Conservation (phyloP, 2,888 invertebrate species). For the Hirtodrosophila trivittata region DNA sequence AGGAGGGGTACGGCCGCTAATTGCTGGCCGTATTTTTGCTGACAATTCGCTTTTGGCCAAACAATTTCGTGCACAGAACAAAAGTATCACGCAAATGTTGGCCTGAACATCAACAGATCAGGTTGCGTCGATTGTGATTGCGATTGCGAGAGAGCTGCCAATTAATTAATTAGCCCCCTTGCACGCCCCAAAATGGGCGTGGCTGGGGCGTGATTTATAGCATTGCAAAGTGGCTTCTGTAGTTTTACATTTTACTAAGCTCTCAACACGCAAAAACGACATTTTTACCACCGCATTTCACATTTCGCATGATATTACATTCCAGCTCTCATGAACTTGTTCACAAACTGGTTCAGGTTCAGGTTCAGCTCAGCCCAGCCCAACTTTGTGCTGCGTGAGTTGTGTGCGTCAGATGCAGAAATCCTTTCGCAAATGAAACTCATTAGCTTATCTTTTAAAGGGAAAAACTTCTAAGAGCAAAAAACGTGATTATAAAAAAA, state of each 20-base stretch:
- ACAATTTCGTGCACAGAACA: conserved; percentile 37
- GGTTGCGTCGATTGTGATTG: conserved; percentile 21
- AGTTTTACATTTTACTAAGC: conserved; percentile 11
- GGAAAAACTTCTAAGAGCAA: too few species aligned
- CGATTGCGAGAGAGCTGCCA: conserved; percentile 45
- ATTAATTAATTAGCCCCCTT: conserved; percentile 65
- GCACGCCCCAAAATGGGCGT: conserved; percentile 22
- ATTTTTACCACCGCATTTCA: conserved; percentile 51
- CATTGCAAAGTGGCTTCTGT: conserved; percentile 10
- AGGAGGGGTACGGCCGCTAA: conserved; percentile 45
- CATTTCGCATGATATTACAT: conserved; percentile 38
- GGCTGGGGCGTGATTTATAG: conserved; percentile 56
- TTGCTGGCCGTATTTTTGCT: conserved; percentile 66
- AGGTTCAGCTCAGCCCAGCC: too few species aligned
- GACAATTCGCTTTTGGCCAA: conserved; percentile 59
- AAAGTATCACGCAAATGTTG: conserved; percentile 60
- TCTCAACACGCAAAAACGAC: conserved; percentile 65
- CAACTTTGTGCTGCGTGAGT: too few species aligned
- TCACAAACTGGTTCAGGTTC: too few species aligned
- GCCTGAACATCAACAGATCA: conserved; percentile 31
- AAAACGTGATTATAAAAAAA: too few species aligned
- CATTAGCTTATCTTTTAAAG: too few species aligned
- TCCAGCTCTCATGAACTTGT: too few species aligned
- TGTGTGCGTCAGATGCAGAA: too few species aligned
- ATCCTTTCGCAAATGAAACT: neutral